A percentile compares a stretch with the other conserved stretches of the same genome.
phyloP scores from a whole-genome alignment of 2,113 vertebrate genomes.

The Epinephelus fuscoguttatus region DNA sequence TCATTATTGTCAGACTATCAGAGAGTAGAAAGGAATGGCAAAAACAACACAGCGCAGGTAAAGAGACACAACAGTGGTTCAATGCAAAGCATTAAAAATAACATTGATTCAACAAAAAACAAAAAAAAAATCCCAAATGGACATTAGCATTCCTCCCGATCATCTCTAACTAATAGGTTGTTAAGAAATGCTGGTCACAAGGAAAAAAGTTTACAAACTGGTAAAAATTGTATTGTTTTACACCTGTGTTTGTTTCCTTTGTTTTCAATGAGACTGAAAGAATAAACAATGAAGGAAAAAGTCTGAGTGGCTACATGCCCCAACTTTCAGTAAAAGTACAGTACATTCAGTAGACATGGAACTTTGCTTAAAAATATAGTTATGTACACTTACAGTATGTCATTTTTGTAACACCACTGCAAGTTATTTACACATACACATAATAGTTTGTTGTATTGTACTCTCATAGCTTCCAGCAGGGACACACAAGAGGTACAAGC shows the following conservation, averaged over 20 bases:
- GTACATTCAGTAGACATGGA: slow-evolving; percentile 77
- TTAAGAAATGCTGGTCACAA: slow-evolving; percentile 49
- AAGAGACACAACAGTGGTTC: slow-evolving; percentile 34
- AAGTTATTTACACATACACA: slow-evolving; percentile 64
- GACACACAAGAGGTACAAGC: not conserved
- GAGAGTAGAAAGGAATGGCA: slow-evolving; percentile 46
- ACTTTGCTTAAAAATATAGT: slow-evolving; percentile 78
- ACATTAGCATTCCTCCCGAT: slow-evolving; percentile 47
- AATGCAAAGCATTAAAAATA: slow-evolving; percentile 38
- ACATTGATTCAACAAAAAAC: slow-evolving; percentile 16
- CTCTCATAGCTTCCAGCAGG: slow-evolving; percentile 17
- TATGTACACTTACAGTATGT: slow-evolving; percentile 73
- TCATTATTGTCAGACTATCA: slow-evolving; percentile 11
- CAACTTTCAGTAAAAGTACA: slow-evolving; percentile 64
- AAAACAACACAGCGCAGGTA: slow-evolving; percentile 35
- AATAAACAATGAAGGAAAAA: slow-evolving; percentile 4
- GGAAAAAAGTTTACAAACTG: slow-evolving; percentile 24
- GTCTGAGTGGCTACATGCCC: slow-evolving; percentile 16
- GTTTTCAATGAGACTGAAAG: slow-evolving; percentile 13
- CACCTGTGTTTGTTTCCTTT: slow-evolving; percentile 31
- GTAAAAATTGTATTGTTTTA: slow-evolving; percentile 37
- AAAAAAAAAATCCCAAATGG: not conserved
- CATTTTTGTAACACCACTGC: slow-evolving; percentile 44
- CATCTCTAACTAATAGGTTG: slow-evolving; percentile 3
- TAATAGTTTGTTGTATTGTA: slow-evolving; percentile 19